Conservation (phyloP, 2,797 vertebrate genomes). For the Choloepus didactylus region DNA sequence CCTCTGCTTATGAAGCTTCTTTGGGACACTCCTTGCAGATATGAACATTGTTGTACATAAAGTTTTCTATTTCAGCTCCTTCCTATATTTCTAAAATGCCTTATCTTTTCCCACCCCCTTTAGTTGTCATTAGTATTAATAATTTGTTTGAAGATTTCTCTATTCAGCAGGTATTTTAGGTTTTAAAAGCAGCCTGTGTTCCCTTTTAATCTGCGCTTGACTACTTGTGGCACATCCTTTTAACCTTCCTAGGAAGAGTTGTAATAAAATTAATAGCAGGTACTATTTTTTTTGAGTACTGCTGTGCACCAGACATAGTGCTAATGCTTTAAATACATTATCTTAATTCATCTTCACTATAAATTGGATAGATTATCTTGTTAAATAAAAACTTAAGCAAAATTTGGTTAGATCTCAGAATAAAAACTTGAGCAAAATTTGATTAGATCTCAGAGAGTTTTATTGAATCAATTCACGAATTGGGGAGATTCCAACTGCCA, state of each 20-base stretch:
- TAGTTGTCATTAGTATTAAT: neutral
- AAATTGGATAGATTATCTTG: neutral
- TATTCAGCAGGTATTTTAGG: neutral
- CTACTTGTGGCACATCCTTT: neutral
- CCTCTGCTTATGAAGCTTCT: neutral
- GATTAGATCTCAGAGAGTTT: no score
- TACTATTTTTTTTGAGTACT: neutral
- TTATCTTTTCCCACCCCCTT: neutral
- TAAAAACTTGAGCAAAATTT: no score
- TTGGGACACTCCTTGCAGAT: neutral
- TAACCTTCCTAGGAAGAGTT: neutral
- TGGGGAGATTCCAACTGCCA: no score
- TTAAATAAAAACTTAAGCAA: no score
- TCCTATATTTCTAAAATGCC: neutral
- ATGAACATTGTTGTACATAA: neutral
- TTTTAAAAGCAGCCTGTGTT: neutral
- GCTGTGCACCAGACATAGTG: neutral
- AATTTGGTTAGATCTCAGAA: no score
- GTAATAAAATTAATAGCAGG: neutral
- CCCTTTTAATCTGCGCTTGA: neutral
- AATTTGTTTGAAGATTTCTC: neutral
- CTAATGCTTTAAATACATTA: neutral
- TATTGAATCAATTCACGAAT: no score
- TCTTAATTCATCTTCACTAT: neutral
- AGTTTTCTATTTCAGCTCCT: neutral